A percentile compares a stretch with the other conserved stretches of the same genome.
Conservation (phyloP, 2,113 vertebrate species). For the Orycteropus afer region DNA sequence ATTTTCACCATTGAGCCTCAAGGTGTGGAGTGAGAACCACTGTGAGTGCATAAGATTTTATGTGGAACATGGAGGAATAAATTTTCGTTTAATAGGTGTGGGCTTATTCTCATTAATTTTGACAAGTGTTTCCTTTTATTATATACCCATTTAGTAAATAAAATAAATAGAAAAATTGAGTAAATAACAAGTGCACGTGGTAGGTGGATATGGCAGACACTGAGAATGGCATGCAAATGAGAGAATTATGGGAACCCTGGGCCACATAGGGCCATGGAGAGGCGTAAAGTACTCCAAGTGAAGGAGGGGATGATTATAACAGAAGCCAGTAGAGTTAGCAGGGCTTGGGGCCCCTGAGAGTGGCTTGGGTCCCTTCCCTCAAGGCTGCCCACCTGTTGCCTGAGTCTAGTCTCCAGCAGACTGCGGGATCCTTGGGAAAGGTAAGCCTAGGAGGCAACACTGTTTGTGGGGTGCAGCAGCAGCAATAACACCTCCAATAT, state of each 20-base stretch:
- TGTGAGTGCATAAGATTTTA: not conserved
- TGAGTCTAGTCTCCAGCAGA: too few species aligned
- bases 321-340: not conserved
- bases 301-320: not conserved
- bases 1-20: not conserved
- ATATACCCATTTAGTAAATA: not conserved
- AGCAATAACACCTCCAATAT: not conserved
- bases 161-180: not conserved
- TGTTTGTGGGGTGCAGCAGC: not conserved
- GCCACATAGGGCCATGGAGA: not conserved
- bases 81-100: not conserved
- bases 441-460: not conserved
- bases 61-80: not conserved
- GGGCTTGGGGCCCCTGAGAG: not conserved
- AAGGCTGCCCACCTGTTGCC: not conserved
- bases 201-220: not conserved
- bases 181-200: not conserved
- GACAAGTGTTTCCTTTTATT: not conserved
- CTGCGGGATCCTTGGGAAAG: not conserved
- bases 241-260: not conserved
- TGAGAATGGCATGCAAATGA: not conserved
- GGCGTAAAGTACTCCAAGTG: too few species aligned
- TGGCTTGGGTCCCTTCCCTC: not conserved
- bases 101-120: not conserved
- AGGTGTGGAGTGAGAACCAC: not conserved